Evolutionary conservation across 2,113 vertebrate species (phyloP), one percentile per base, ranked within the genome.

Genomic region (Istiophorus platypterus): DNA sequence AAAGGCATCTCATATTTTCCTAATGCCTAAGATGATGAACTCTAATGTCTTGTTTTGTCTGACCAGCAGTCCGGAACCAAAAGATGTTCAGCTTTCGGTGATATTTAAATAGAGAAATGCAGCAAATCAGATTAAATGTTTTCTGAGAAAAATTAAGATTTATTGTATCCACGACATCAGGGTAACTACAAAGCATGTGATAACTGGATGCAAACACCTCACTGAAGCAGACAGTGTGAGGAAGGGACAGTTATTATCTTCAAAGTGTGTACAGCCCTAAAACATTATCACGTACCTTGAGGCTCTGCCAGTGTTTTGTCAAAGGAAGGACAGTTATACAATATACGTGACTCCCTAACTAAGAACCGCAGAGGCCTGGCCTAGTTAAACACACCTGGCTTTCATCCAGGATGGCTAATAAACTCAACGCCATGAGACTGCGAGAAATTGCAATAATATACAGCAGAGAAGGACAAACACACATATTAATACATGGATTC

Each of bases 381-480:
- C 75, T 49, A 71, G 51, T 86, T 90, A 82, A 88, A 85, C 70
- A 79, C 63, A 70, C 74, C 58, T 88, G 84, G 72, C 79, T 47
- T 70, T 76, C 63, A 79, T 72, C 74, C 86, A 76, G 72, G 2
- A 29, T 49, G 6, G 61, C 64, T 79, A 76, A 86, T 87, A 89
- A 91, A 87, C 66, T 54, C 24, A 66, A 56, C 29, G 22, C 63
- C 34, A 10, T 3, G 27, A 79, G 71, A 37, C 67, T 57, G 69
- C 17, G 39, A 80, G 71, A 73, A 84, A 82, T 68, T 56, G 68
- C 34, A 77, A 76, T 72, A 75, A 85, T 85, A 65, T 76, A 34
- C 65, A 83, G 76, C 26, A 34, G 49, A 85, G 52, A 42, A 3
- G 51, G 68, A 68, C 71, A 7, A 24, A 77, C 47, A 72, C 86